A percentile compares a stretch with the other conserved stretches of the same genome.
Evolutionary conservation across 2,888 invertebrate species (phyloP).

Genomic region (Orthonevra nobilis): DNA sequence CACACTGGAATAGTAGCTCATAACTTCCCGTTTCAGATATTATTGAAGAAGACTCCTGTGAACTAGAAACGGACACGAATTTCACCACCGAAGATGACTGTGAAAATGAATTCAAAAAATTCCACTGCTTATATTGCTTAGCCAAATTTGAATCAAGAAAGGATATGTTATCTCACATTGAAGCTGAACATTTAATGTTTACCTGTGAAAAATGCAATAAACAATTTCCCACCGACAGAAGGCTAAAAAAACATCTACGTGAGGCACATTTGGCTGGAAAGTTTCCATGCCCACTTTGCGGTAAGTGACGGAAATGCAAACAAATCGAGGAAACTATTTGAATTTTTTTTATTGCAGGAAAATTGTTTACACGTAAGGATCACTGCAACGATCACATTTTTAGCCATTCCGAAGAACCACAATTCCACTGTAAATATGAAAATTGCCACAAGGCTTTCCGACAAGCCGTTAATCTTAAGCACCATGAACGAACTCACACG

Average conservation of each 20-base stretch:
- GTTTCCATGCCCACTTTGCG: constrained; percentile 50
- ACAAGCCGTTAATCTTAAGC: constrained; percentile 20
- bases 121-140: constrained; percentile 46
- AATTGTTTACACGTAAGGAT: constrained; percentile 44
- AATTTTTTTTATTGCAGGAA: constrained; percentile 19
- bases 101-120: not conserved
- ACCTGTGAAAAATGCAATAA: constrained; percentile 51
- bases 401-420: constrained; percentile 45
- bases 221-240: constrained; percentile 58
- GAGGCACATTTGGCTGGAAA: constrained; percentile 51
- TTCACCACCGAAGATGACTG: constrained; percentile 30
- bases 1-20: too few species aligned
- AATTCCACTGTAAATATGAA: constrained; percentile 42
- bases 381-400: constrained; percentile 55
- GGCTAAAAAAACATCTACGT: constrained; percentile 45
- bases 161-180: constrained; percentile 43
- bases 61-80: constrained; percentile 5
- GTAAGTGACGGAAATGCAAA: constrained; percentile 5
- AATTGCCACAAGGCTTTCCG: constrained; percentile 45
- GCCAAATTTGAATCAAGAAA: constrained; percentile 8
- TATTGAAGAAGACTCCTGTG: constrained; percentile 18
- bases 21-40: constrained; percentile 1
- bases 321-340: too few species aligned
- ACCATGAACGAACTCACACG: constrained; percentile 46
- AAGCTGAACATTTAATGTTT: constrained; percentile 45